Conservation (phyloP, 35 echinoderm and acorn worm genomes). For the Diadema setosum region DNA sequence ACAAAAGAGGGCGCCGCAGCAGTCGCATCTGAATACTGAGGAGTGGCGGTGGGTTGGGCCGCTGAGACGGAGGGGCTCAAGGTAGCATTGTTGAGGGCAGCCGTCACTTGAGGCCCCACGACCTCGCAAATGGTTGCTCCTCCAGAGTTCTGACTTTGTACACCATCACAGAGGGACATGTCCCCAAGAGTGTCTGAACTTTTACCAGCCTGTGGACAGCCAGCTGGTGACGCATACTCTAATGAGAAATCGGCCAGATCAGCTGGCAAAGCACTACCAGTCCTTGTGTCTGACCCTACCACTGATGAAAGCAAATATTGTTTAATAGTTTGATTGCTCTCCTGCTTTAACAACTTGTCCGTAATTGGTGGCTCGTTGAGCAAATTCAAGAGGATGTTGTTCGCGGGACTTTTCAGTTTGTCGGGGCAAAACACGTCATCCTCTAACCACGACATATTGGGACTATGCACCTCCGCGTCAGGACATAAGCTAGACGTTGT, state of each 20-base stretch:
- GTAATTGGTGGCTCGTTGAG: not conserved
- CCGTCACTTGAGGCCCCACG: not conserved
- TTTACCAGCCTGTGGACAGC: not conserved
- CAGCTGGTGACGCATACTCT: constrained; percentile 32
- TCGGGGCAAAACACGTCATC: not conserved
- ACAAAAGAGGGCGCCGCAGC: not conserved
- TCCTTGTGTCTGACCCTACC: not conserved
- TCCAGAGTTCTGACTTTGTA: not conserved
- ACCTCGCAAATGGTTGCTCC: not conserved
- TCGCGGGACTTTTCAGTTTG: not conserved
- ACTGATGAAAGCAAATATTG: not conserved
- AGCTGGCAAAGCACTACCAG: constrained; percentile 54
- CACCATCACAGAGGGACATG: not conserved
- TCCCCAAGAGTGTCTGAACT: not conserved
- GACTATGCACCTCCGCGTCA: constrained; percentile 40
- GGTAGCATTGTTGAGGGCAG: not conserved
- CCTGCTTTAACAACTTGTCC: not conserved
- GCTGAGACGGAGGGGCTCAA: not conserved
- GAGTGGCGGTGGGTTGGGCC: constrained; percentile 20
- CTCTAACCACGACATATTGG: constrained; percentile 7
- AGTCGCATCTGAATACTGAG: not conserved
- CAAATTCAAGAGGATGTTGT: not conserved
- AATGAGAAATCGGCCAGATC: constrained; percentile 85
- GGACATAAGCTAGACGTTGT: constrained; percentile 34
- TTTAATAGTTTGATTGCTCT: not conserved